Evolutionary conservation across 2,797 vertebrate genomes (phyloP), one percentile per base, ranked within the genome.

Genomic region (Arnoldichthys spilopterus): DNA sequence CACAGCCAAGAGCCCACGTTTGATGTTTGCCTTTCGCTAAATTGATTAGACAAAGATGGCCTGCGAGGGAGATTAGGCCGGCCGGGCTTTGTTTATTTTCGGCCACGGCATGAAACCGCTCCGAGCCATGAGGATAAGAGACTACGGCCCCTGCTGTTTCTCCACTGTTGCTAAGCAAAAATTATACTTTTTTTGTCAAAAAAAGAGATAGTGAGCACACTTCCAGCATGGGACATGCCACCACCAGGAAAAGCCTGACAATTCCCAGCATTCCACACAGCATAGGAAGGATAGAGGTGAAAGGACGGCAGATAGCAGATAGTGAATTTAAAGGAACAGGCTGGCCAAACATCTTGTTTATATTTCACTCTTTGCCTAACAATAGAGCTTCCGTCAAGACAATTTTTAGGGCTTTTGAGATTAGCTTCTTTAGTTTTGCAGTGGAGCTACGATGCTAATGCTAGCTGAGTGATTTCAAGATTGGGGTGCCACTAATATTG

Each of bases 11-110:
- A 68, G 81, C 83, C 77, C 40, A 37, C 28, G 82, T 91, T 90
- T 91, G 88, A 91, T 91, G 90, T 93, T 88, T 85, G 86, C 81
- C 75, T 87, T 85, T 85, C 72, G 81, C 81, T 86, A 83, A 90
- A 85, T 84, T 90, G 91, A 92, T 93, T 90, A 90, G 84, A 89
- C 79, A 87, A 90, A 89, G 86, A 87, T 76, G 82, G 83, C 68
- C 56, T 72, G 82, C 56, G 75, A 26, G 15, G 77, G 88, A 91
- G 90, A 91, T 83, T 84, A 83, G 62, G n/a, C 81, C 8, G 20
- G 64, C 72, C 84, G 49, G 77, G 81, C 66, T 63, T 82, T 89
- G 86, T 90, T 91, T 91, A 88, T 88, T 89, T 88, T 88, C 77
- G 62, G 76, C 82, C 66, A n/a, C 72, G 83, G 85, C 86, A 70